A percentile compares a stretch with the other conserved stretches of the same genome.
These are phyloP conservation scores for Sisyra nigra DNA, from an alignment of 2,888 invertebrate genomes.

Conservation along the genomic window DNA sequence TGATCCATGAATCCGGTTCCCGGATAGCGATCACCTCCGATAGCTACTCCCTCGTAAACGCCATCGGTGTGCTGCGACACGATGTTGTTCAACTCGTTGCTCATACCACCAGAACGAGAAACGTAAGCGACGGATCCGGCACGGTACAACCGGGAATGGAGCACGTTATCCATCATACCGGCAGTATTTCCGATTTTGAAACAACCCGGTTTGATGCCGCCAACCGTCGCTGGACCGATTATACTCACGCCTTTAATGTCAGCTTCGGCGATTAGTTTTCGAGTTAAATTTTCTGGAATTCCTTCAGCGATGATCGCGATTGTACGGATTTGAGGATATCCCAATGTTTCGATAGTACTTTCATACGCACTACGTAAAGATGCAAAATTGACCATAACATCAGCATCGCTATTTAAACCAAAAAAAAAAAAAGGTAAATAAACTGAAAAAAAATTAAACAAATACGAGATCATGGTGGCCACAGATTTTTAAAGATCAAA, in stretches of 20 bases:
- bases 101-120: constrained; percentile 92
- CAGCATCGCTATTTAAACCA: constrained; percentile 52
- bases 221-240: constrained; percentile 73
- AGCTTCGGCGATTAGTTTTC: constrained; percentile 76
- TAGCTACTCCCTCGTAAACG: constrained; percentile 94
- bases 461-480: too few species aligned
- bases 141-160: constrained; percentile 91
- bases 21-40: constrained; percentile 93
- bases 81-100: constrained; percentile 97
- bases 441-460: too few species aligned
- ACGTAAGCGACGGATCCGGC: constrained; percentile 97
- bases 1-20: constrained; percentile 98
- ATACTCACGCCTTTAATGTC: constrained; percentile 46
- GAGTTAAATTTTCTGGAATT: constrained; percentile 96
- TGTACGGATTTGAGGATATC: constrained; percentile 85
- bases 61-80: constrained; percentile 93
- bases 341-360: constrained; percentile 86
- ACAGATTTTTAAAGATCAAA: too few species aligned
- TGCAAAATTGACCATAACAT: constrained; percentile 93
- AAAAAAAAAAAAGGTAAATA: too few species aligned
- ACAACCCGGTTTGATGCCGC: constrained; percentile 96
- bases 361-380: constrained; percentile 95
- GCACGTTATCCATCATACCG: constrained; percentile 98
- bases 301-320: constrained; percentile 99
- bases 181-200: constrained; percentile 99